Evolutionary conservation across 1,140 invertebrate genomes (phyloP).

Genomic region (Drosophila dunni): DNA sequence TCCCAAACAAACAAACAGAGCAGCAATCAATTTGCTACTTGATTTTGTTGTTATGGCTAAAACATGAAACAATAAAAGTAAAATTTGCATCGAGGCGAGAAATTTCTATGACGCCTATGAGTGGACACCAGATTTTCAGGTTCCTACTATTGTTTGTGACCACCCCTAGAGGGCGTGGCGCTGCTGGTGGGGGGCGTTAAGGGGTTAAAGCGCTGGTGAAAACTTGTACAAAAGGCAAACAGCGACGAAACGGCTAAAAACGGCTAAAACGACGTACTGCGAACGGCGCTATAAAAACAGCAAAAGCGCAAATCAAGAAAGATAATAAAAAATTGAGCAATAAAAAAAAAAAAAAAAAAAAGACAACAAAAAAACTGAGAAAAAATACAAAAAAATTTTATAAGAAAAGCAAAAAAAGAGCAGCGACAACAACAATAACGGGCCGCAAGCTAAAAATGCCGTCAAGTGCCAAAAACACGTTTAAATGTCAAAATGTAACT

Average conservation of each 20-base stretch:
- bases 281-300: slow-evolving; percentile 52
- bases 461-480: slow-evolving; percentile 79
- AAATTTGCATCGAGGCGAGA: slow-evolving; percentile 59
- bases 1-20: slow-evolving; percentile 4
- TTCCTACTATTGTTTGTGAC: slow-evolving; percentile 17
- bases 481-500: slow-evolving; percentile 81
- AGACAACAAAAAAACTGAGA: slow-evolving; percentile 12
- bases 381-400: slow-evolving; percentile 12
- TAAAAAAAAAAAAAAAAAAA: slow-evolving; percentile 49
- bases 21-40: slow-evolving; percentile 30
- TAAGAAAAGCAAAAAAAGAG: slow-evolving; percentile 3
- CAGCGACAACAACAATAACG: slow-evolving; percentile 27
- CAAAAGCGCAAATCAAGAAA: slow-evolving; percentile 73
- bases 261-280: slow-evolving; percentile 3
- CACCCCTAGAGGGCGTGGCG: not conserved
- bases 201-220: slow-evolving; percentile 50
- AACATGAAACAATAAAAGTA: slow-evolving; percentile 51
- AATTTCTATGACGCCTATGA: slow-evolving; percentile 50
- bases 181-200: slow-evolving; percentile 9
- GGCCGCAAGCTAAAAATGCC: slow-evolving; percentile 46
- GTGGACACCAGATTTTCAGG: slow-evolving; percentile 59
- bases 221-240: slow-evolving; percentile 48
- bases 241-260: not conserved
- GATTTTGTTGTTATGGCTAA: slow-evolving; percentile 23
- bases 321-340: slow-evolving; percentile 69